Conservation (phyloP, 2,888 invertebrate genomes). For the Linyphia triangularis region DNA sequence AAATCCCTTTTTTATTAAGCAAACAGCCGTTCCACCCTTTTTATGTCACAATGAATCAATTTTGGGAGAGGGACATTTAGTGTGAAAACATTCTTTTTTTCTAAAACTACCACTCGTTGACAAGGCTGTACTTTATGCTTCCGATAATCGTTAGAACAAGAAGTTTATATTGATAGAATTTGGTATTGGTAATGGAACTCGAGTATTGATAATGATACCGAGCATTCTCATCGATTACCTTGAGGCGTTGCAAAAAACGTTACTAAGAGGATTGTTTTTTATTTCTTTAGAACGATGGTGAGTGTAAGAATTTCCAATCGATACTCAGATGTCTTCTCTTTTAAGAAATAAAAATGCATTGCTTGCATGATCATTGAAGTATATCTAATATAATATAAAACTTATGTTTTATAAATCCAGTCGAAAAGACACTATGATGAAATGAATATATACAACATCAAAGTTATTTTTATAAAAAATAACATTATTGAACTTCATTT, state of each 20-base stretch:
- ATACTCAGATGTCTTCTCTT: not conserved
- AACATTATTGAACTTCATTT: too few relatives aligned
- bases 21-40: not conserved
- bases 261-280: not conserved
- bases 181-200: slow-evolving; percentile 23
- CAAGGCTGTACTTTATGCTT: not conserved
- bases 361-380: not conserved
- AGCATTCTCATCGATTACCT: slow-evolving; percentile 6
- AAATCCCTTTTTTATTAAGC: not conserved
- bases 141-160: not conserved
- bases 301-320: not conserved
- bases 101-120: not conserved
- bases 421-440: not conserved
- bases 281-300: not conserved
- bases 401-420: not conserved
- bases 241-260: not conserved
- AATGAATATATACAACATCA: not conserved
- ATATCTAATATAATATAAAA: not conserved
- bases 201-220: not conserved
- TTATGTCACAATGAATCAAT: not conserved
- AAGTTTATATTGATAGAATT: slow-evolving; percentile 1
- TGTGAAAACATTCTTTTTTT: not conserved
- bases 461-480: too few relatives aligned
- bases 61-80: not conserved
- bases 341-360: not conserved